These are phyloP conservation scores for Aricia artaxerxes DNA, from an alignment of 2,888 invertebrate species.

Conservation along the genomic window DNA sequence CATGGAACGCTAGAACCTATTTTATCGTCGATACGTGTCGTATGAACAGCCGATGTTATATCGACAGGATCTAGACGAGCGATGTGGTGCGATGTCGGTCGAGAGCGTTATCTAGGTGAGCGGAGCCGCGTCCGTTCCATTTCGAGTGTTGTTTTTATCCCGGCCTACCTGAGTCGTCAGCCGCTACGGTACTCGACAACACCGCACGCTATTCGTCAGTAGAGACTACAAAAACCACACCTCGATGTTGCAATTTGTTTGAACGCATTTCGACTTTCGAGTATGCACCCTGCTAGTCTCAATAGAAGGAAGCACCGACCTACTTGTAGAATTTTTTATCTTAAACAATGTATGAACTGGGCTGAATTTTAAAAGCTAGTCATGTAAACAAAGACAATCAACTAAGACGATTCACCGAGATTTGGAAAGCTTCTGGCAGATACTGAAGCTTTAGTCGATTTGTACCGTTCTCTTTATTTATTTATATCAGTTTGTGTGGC, in stretches of 20 bases:
- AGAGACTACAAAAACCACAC: conserved; percentile 45
- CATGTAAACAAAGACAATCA: no score
- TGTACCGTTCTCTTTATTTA: not conserved
- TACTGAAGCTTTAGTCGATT: not conserved
- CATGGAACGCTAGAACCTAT: conserved; percentile 69
- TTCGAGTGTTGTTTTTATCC: conserved; percentile 77
- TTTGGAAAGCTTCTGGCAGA: no score
- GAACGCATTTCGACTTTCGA: not conserved
- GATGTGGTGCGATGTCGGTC: conserved; percentile 46
- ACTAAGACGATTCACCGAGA: not conserved
- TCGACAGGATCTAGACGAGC: conserved; percentile 9
- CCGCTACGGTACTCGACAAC: conserved; percentile 36
- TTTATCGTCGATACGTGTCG: conserved; percentile 72
- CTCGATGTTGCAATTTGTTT: conserved; percentile 7
- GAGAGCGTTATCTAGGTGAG: conserved; percentile 70
- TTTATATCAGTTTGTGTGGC: not conserved
- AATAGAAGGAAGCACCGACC: no score
- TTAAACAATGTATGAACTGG: not conserved
- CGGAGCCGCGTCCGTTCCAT: conserved; percentile 67
- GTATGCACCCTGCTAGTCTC: not conserved
- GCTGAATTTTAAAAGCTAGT: not conserved
- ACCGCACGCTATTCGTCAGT: conserved; percentile 48
- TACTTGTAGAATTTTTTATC: not conserved
- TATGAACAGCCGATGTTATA: conserved; percentile 67
- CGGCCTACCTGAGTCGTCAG: conserved; percentile 65